phyloP scores from a whole-genome alignment of 2,113 vertebrate species.

The Forbesichthys agassizii region DNA sequence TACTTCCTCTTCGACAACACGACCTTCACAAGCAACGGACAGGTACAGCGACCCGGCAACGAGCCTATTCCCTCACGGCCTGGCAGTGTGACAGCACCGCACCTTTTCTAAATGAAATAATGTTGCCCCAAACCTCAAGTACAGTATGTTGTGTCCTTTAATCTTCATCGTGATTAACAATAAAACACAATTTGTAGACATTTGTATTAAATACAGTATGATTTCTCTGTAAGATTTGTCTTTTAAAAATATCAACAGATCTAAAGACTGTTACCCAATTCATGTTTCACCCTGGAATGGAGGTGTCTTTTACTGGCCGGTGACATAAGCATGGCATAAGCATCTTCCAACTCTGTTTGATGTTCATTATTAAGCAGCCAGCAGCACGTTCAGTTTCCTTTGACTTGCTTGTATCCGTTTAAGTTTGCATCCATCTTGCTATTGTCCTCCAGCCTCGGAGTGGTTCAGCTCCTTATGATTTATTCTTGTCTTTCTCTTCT shows the following conservation, averaged over 20 bases:
- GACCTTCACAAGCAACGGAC: constrained; percentile 92
- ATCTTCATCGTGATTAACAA: background rate
- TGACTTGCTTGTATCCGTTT: constrained; percentile 55
- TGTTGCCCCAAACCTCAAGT: no score
- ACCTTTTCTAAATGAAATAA: no score
- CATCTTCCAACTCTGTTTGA: constrained; percentile 70
- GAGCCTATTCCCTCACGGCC: no score
- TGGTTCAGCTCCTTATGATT: constrained; percentile 51
- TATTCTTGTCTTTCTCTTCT: constrained; percentile 74
- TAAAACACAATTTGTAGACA: no score
- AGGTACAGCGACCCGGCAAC: constrained; percentile 77
- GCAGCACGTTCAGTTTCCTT: constrained; percentile 34
- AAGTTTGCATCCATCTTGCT: constrained; percentile 52
- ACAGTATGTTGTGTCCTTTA: background rate
- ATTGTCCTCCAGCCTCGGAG: constrained; percentile 30
- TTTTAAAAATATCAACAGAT: no score
- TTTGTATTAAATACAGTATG: no score
- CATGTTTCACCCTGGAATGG: no score
- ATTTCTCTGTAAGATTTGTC: no score
- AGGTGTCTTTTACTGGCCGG: no score
- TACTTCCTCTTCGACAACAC: constrained; percentile 96
- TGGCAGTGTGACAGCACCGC: no score
- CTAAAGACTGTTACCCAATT: no score
- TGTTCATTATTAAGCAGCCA: constrained; percentile 60
- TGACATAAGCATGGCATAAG: constrained; percentile 42